phyloP scores from a whole-genome alignment of 2,113 vertebrate species.

The Sylvilagus bachmani region DNA sequence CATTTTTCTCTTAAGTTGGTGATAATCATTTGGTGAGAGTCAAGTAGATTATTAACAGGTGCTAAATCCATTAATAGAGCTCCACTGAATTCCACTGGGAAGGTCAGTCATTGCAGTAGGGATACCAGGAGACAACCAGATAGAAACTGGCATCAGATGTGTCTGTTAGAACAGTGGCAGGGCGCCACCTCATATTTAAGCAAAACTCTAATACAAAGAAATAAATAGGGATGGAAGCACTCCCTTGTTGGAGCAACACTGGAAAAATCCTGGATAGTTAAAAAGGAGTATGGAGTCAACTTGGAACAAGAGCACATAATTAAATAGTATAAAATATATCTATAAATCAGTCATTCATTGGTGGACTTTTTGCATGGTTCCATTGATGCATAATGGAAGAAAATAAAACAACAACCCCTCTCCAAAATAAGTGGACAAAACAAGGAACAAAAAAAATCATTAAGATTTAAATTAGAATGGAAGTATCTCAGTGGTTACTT shows the following conservation, averaged over 20 bases:
- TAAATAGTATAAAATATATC: not conserved
- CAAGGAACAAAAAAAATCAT: not conserved
- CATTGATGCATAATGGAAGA: not conserved
- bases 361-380: not conserved
- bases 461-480: not conserved
- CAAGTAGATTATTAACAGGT: not conserved
- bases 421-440: not conserved
- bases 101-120: not conserved
- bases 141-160: not conserved
- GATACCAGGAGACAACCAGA: not conserved
- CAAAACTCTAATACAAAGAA: not conserved
- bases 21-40: not conserved
- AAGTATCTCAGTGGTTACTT: conserved; percentile 40
- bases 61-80: not conserved
- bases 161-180: not conserved
- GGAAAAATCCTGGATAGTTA: not conserved
- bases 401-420: not conserved
- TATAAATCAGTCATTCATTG: not conserved
- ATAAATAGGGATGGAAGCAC: not conserved
- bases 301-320: not conserved
- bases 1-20: not conserved
- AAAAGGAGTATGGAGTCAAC: not conserved
- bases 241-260: not conserved
- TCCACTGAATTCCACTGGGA: not conserved
- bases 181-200: not conserved